Conservation (phyloP, 2,113 vertebrate genomes). For the Cisticola juncidis region DNA sequence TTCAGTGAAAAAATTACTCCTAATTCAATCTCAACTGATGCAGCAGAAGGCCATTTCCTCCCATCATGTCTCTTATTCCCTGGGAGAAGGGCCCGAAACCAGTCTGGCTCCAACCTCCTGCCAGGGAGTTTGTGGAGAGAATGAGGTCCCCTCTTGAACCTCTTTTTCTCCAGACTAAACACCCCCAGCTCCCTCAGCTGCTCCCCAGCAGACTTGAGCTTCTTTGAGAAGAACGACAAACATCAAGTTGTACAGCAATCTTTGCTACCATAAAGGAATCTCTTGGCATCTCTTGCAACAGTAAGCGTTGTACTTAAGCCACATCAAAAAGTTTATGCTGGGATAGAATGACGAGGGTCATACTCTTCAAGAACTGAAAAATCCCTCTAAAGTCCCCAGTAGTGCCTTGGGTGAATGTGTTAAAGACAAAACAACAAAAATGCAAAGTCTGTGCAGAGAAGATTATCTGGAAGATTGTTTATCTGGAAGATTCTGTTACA, state of each 20-base stretch:
- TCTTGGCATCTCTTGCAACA: background rate
- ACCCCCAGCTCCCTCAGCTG: background rate
- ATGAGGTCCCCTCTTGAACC: background rate
- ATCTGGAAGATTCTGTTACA: background rate
- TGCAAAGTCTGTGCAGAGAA: rapidly evolving
- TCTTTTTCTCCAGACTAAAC: background rate
- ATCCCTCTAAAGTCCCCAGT: background rate
- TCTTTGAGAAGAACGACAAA: background rate
- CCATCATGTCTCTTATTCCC: rapidly evolving
- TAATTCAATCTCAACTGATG: rapidly evolving
- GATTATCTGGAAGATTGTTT: background rate
- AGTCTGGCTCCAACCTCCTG: rapidly evolving
- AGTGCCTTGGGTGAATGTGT: background rate
- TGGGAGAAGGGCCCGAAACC: rapidly evolving
- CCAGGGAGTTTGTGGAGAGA: too few relatives aligned
- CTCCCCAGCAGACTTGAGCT: background rate
- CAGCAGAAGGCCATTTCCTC: background rate
- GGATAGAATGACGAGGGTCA: rapidly evolving
- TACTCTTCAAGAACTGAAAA: background rate
- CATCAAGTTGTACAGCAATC: too few relatives aligned
- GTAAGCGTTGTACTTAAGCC: background rate
- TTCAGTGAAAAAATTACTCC: background rate
- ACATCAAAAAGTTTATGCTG: background rate
- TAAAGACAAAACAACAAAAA: background rate
- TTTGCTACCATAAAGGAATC: background rate